Evolutionary conservation across 2,113 vertebrate species (phyloP).

Genomic region (Sapajus apella): DNA sequence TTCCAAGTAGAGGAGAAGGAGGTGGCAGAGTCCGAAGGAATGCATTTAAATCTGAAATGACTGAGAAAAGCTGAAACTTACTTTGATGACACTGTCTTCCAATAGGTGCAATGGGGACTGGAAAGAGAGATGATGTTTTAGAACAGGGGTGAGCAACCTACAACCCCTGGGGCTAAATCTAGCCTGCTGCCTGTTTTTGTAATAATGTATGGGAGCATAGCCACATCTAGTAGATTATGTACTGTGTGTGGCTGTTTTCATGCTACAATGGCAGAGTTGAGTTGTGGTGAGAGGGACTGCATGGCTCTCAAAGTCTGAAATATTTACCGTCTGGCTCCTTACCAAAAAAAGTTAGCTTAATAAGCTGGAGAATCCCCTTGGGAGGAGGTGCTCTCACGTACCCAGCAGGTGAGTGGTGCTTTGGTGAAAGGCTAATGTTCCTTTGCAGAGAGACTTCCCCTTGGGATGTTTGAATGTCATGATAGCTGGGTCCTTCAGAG

Average conservation of each 20-base stretch:
- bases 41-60: not conserved
- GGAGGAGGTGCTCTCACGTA: not conserved
- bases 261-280: not conserved
- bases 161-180: accelerated
- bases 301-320: not conserved
- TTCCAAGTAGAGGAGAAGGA: not conserved
- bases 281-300: too few relatives aligned
- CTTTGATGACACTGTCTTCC: not conserved
- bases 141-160: not conserved
- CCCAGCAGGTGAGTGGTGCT: too few relatives aligned
- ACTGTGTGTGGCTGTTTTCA: not conserved
- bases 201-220: not conserved
- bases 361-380: not conserved
- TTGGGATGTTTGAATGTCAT: not conserved
- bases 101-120: not conserved
- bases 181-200: not conserved
- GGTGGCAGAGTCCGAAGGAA: not conserved
- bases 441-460: not conserved
- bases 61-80: not conserved
- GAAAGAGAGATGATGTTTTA: not conserved
- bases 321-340: not conserved
- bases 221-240: too few relatives aligned
- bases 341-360: not conserved
- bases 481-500: not conserved
- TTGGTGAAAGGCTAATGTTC: not conserved